Conservation (phyloP, 2,113 vertebrate species). For the Mormyrus iriodes region DNA sequence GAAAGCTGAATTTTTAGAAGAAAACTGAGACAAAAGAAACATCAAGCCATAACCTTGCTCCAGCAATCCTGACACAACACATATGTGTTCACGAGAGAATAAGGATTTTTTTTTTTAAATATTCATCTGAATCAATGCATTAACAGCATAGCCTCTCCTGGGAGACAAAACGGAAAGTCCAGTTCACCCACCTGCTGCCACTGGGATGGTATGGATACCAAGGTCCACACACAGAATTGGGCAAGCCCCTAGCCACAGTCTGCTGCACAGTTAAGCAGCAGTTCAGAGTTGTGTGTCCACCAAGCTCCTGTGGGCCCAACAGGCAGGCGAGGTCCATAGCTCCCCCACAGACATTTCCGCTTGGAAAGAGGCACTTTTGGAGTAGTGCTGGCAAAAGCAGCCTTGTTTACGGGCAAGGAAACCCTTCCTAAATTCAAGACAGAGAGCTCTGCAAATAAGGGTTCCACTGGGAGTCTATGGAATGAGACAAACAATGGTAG, state of each 20-base stretch:
- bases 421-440: background rate
- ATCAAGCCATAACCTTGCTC: background rate
- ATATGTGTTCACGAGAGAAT: background rate
- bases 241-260: background rate
- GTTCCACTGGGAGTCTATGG: background rate
- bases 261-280: background rate
- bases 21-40: slow-evolving; percentile 12
- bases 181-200: background rate
- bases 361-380: background rate
- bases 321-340: background rate
- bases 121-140: background rate
- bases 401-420: background rate
- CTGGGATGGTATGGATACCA: background rate
- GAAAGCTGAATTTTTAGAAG: slow-evolving; percentile 1
- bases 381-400: background rate
- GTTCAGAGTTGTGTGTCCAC: too few species aligned
- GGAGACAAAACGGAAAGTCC: background rate
- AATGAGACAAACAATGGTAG: background rate
- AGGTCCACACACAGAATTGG: background rate
- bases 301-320: background rate
- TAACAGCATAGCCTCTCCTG: background rate
- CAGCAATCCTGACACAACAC: background rate
- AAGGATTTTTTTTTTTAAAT: background rate
- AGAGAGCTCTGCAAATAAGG: background rate
- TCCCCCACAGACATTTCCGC: background rate